Evolutionary conservation across 2,113 vertebrate genomes (phyloP).

Genomic region (Lepus timidus): DNA sequence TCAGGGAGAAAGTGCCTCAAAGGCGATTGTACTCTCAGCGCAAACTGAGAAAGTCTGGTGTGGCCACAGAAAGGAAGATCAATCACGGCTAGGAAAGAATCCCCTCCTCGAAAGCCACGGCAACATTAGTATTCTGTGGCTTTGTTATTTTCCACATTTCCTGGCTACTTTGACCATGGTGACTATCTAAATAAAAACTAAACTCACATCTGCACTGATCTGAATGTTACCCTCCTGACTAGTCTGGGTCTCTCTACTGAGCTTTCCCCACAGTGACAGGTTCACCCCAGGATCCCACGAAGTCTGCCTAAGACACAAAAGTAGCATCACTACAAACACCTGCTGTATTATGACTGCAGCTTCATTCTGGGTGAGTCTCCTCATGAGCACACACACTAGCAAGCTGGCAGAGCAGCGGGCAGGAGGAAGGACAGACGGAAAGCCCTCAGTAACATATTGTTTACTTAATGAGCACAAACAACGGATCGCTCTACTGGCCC

Average conservation of each 20-base stretch:
- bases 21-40: neutral
- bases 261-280: neutral
- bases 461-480: neutral
- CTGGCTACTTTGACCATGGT: neutral
- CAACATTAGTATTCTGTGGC: neutral
- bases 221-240: neutral
- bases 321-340: neutral
- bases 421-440: neutral
- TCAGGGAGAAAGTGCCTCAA: neutral
- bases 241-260: neutral
- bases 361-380: neutral
- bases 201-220: neutral
- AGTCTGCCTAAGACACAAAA: neutral
- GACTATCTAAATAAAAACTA: conserved; percentile 25
- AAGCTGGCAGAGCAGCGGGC: neutral
- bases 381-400: neutral
- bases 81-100: neutral
- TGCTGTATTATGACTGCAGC: neutral
- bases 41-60: neutral
- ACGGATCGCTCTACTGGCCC: neutral
- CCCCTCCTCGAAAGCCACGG: neutral
- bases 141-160: neutral
- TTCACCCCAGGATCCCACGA: neutral
- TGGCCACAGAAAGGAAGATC: neutral
- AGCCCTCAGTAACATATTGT: fast-evolving